phyloP scores from a whole-genome alignment of 2,113 vertebrate genomes.

The Platanista minor region DNA sequence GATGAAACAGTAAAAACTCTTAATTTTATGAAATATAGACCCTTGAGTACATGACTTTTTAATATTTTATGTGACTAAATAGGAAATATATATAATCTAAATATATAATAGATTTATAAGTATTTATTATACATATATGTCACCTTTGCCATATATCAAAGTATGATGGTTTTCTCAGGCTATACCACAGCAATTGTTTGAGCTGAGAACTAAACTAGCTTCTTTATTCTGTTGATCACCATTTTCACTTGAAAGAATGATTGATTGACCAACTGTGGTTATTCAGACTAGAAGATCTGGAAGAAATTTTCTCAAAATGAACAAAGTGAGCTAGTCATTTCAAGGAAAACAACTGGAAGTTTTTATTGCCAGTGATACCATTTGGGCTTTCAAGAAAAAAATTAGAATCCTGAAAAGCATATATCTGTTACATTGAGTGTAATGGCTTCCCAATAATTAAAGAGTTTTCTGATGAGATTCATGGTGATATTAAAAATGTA shows the following conservation, averaged over 20 bases:
- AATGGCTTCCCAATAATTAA: not conserved
- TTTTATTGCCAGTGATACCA: not conserved
- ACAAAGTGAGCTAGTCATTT: not conserved
- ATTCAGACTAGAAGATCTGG: not conserved
- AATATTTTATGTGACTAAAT: not conserved
- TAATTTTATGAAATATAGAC: not conserved
- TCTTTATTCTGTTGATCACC: not conserved
- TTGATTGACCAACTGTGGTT: not conserved
- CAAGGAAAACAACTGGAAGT: not conserved
- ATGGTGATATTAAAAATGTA: not conserved
- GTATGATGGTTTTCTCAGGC: not conserved
- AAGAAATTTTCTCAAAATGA: not conserved
- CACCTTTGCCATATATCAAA: not conserved
- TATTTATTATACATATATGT: not conserved
- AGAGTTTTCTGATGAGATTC: not conserved
- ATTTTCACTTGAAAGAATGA: not conserved
- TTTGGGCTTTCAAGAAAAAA: not conserved
- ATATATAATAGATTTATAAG: not conserved
- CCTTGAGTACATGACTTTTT: not conserved
- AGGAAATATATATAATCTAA: not conserved
- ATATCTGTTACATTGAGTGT: not conserved
- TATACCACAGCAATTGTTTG: fast-evolving
- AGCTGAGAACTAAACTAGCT: not conserved
- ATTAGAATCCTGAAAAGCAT: not conserved
- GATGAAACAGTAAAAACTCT: not conserved